These are phyloP conservation scores for Melanogrammus aeglefinus DNA, from an alignment of 2,797 vertebrate species.

Conservation along the genomic window DNA sequence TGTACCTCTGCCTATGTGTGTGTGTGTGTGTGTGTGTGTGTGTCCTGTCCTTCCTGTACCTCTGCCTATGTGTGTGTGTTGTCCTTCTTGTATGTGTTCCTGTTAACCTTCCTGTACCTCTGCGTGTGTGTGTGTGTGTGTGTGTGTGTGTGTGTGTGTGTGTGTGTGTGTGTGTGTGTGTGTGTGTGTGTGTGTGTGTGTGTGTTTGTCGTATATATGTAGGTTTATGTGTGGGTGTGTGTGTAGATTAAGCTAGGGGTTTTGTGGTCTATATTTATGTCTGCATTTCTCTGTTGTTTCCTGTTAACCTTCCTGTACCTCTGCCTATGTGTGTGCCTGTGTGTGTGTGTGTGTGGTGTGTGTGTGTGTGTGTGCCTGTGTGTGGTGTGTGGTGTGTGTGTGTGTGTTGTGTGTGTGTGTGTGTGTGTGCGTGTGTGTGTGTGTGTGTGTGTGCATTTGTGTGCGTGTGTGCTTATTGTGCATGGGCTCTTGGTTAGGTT, in stretches of 20 bases:
- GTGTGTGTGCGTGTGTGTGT: background rate
- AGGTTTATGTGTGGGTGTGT: no score
- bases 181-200: no score
- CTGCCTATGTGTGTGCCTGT: slow-evolving; percentile 33
- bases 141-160: background rate
- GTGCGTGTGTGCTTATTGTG: slow-evolving; percentile 34
- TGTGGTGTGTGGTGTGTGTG: background rate
- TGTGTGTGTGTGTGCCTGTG: background rate
- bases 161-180: background rate
- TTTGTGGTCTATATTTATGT: background rate
- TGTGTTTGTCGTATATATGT: no score
- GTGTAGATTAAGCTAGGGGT: background rate
- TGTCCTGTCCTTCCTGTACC: no score
- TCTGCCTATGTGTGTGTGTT: no score
- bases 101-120: no score
- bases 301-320: background rate
- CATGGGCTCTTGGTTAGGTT: slow-evolving; percentile 35
- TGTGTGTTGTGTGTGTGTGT: background rate
- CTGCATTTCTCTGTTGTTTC: background rate
- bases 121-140: background rate
- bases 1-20: no score
- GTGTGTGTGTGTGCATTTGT: background rate
- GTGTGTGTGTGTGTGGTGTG: slow-evolving; percentile 32
- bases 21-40: no score
- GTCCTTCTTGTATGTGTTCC: no score